phyloP scores from a whole-genome alignment of 2,113 vertebrate species.

The Phyllopteryx taeniolatus region DNA sequence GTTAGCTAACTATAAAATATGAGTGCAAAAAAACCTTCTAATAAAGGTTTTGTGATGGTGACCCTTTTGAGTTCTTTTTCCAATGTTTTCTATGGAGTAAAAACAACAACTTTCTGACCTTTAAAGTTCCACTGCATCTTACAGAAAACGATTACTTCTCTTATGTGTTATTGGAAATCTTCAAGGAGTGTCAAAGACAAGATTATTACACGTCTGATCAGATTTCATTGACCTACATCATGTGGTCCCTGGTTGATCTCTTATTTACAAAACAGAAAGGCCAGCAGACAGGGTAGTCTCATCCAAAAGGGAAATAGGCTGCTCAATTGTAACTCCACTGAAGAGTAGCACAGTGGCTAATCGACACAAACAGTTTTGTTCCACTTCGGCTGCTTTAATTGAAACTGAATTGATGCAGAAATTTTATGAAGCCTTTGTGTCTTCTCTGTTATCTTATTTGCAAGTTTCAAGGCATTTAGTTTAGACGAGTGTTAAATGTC shows the following conservation, averaged over 20 bases:
- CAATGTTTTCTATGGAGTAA: background rate
- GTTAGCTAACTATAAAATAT: background rate
- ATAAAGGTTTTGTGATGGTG: background rate
- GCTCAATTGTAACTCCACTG: constrained; percentile 82
- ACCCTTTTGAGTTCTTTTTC: background rate
- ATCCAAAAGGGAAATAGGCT: constrained; percentile 82
- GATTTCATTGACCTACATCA: constrained; percentile 52
- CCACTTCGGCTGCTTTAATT: constrained; percentile 88
- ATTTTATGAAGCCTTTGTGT: constrained; percentile 70
- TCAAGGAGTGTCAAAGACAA: constrained; percentile 40
- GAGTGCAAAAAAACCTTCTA: background rate
- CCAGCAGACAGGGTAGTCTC: constrained; percentile 77
- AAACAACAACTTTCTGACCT: background rate
- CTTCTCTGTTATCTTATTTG: constrained; percentile 61
- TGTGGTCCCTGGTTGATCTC: constrained; percentile 49
- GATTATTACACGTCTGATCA: constrained; percentile 71
- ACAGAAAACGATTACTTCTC: constrained; percentile 71
- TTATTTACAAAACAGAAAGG: constrained; percentile 55
- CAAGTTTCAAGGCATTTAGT: constrained; percentile 69
- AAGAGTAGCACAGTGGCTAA: constrained; percentile 86
- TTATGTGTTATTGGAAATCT: constrained; percentile 56
- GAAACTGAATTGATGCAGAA: constrained; percentile 92
- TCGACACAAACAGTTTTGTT: constrained; percentile 86
- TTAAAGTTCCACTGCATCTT: background rate
- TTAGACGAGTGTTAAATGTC: constrained; percentile 52